Evolutionary conservation across 2,113 vertebrate genomes (phyloP), one percentile per base, ranked within the genome.

Genomic region (Mus pahari): DNA sequence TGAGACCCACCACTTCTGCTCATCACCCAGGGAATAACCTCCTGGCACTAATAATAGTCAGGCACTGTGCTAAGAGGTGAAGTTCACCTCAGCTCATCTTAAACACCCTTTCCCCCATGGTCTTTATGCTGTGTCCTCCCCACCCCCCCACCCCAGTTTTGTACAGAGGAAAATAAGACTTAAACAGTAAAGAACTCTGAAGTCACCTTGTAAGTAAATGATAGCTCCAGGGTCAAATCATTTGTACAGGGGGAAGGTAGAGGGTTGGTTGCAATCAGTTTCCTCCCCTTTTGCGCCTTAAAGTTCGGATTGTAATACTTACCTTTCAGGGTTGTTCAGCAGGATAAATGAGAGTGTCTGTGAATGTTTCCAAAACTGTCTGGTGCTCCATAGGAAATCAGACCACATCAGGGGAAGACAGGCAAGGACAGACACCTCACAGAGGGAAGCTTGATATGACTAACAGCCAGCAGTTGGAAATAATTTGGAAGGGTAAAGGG

Each of bases 321-420:
- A 91, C 68, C 91, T 91, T 96, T 93, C 94, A 79, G 62, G 60
- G 39, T 74, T 86, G 74, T 73, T 81, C 50, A 78, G 39, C 0
- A 0, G 86, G 73, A 79, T 95, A 91, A 86, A 92, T 68, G 92
- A 91, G 71, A 45, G 58, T 7, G 39, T 64, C 92, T 91, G 79
- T 78, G 86, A 45, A 10, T 0, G 17, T 73, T 92, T 55, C 33
- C 0, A 5, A n/a, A n/a, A 53, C 50, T 60, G 84, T 36, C 50
- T 58, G 39, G 75, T 36, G 71, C 92, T 97, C 81, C 82, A 92
- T 39, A 81, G 94, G 93, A 88, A 87, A 86, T 77, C 82, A 94
- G 78, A 64, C 42, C 7, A 1, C 60, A 10, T 50, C 42, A 31
- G 91, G 36, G 39, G 45, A 42, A 45, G 71, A 45, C 0, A 31